phyloP scores from a whole-genome alignment of 2,113 vertebrate genomes.

The Syrrhaptes paradoxus region DNA sequence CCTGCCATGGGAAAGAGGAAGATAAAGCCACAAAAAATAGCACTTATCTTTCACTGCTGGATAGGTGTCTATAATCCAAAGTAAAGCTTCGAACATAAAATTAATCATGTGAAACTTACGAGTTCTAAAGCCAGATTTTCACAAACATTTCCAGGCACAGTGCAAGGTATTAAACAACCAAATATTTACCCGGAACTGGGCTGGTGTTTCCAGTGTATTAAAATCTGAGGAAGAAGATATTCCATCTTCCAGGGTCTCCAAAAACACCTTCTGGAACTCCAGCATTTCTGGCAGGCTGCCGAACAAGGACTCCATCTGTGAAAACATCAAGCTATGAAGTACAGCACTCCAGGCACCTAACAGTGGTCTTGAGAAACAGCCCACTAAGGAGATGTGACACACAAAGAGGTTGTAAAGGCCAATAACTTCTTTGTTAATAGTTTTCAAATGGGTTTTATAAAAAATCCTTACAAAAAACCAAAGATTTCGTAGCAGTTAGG shows the following conservation, averaged over 20 bases:
- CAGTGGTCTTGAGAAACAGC: neutral
- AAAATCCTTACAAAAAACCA: neutral
- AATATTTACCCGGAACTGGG: constrained; percentile 88
- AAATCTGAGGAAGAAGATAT: constrained; percentile 91
- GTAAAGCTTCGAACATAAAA: constrained; percentile 16
- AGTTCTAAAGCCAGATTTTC: neutral
- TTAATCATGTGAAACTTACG: neutral
- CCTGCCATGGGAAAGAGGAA: neutral
- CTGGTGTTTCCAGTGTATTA: constrained; percentile 87
- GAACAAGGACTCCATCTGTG: constrained; percentile 96
- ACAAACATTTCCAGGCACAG: neutral
- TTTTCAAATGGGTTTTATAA: neutral
- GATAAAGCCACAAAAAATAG: neutral
- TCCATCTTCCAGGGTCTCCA: constrained; percentile 94
- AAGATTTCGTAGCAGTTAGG: neutral
- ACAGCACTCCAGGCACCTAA: neutral
- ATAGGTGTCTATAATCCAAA: neutral
- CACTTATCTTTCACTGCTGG: neutral
- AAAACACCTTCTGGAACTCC: constrained; percentile 95
- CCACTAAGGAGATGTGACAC: neutral
- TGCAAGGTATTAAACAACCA: neutral
- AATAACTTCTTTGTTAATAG: neutral
- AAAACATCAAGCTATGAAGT: neutral
- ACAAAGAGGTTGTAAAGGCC: neutral
- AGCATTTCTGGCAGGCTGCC: constrained; percentile 97